Evolutionary conservation across 2,888 invertebrate species (phyloP), one percentile per base, ranked within the genome.

Genomic region (Nemotelus nigrinus): DNA sequence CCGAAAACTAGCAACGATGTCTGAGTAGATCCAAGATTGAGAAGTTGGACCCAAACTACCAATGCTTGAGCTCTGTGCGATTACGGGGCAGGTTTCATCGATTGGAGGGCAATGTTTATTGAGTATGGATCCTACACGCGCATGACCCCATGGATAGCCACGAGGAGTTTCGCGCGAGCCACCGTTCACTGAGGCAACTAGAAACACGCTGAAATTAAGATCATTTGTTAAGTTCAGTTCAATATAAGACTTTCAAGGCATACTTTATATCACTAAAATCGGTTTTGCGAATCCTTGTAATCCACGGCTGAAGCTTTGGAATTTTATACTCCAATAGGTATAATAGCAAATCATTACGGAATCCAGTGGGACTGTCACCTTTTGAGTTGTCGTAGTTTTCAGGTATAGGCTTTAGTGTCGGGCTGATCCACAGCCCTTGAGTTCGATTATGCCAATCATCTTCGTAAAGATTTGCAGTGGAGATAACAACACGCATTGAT

Each of bases 391-490:
- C 88, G 1, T 91, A 87, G 2, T 87, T 86, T 1, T 89, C 83
- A 0, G 91, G 89, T 70, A 95, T 83, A 60, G 88, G 89, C 0
- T 93, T 92, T 82, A 96, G 93, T 50, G 89, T 85, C 0, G 96
- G 96, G 84, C 97, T 96, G 48, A 98, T 89, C 98, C 98, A 98
- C 7, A 97, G 87, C 91, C 97, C 97, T 87, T 99, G 98, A 0
- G 97, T 96, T 82, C 97, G 92, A 85, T 97, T 94, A 83, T 94
- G 92, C 98, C 98, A 99, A 86, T 99, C 98, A 80, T 94, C 93
- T 44, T 92, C 89, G 81, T 97, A 94, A 3, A 98, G 88, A 88
- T 99, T 99, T 0, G 98, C 96, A 0, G 98, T 98, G 0, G 95
- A 95, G 50, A 98, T 91, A 0, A 97, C 93, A 4, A 98, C 92